Conservation (phyloP, 1,140 invertebrate species). For the Bactericera cockerelli region DNA sequence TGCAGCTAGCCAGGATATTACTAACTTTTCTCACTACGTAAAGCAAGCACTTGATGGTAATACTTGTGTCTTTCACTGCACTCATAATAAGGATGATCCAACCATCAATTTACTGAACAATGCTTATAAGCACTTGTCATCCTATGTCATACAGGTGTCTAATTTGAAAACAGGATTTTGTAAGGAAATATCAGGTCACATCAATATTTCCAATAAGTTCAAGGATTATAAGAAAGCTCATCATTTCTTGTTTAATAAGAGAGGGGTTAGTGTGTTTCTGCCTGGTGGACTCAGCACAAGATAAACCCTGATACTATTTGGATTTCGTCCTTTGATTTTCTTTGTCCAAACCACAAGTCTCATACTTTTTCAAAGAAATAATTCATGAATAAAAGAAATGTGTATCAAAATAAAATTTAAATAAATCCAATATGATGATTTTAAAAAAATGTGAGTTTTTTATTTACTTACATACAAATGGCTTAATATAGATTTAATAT, state of each 20-base stretch:
- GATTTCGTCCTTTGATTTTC: no score
- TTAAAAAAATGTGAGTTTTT: no score
- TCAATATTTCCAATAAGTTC: neutral
- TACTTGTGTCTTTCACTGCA: neutral
- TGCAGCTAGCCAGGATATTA: neutral
- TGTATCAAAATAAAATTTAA: no score
- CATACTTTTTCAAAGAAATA: no score
- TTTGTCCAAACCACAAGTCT: no score
- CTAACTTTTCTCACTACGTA: neutral
- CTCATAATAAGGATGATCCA: neutral
- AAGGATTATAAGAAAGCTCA: neutral
- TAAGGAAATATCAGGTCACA: neutral
- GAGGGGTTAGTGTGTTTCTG: neutral
- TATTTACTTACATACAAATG: no score
- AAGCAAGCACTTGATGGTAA: neutral
- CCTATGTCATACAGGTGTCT: neutral
- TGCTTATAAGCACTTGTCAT: neutral
- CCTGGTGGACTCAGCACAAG: neutral
- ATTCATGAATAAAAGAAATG: no score
- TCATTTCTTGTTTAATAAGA: neutral
- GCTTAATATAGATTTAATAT: no score
- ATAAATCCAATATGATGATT: no score
- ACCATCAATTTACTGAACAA: neutral
- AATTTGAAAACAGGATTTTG: slow-evolving; percentile 7
- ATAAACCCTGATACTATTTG: no score